These are phyloP conservation scores for Margaritifera margaritifera DNA, from an alignment of 2,888 invertebrate species.

Conservation along the genomic window DNA sequence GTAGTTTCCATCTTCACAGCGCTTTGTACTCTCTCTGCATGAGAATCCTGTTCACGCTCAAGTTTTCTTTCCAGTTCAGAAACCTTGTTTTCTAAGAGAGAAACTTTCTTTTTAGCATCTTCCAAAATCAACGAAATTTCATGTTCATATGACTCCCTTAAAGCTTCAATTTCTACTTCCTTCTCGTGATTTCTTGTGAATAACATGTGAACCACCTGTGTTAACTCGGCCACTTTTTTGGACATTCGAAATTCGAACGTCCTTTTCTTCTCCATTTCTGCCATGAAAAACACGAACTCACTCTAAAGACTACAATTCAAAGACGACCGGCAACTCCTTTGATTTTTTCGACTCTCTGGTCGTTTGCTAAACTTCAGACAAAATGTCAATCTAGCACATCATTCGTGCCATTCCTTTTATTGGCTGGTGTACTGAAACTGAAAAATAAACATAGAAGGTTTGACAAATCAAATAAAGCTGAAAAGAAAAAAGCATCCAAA, in stretches of 20 bases:
- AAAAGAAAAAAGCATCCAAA: too few species aligned
- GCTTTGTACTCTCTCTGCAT: constrained; percentile 36
- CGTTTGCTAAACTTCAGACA: too few species aligned
- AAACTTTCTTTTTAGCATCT: constrained; percentile 58
- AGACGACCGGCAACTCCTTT: too few species aligned
- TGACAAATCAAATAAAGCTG: too few species aligned
- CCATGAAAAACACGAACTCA: background rate
- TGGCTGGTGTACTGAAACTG: too few species aligned
- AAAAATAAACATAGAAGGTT: too few species aligned
- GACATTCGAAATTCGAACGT: constrained; percentile 71
- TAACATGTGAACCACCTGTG: constrained; percentile 72
- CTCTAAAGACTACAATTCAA: too few species aligned
- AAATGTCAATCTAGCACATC: too few species aligned
- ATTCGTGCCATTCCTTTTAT: too few species aligned
- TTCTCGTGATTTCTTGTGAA: constrained; percentile 71
- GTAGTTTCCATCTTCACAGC: constrained; percentile 36
- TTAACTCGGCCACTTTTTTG: constrained; percentile 71
- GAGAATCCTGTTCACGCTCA: constrained; percentile 40
- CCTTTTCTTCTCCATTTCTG: constrained; percentile 49
- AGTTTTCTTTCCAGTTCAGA: constrained; percentile 44
- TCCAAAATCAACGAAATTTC: constrained; percentile 61
- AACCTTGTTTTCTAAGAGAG: constrained; percentile 44
- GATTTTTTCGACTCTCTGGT: too few species aligned
- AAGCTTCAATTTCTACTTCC: constrained; percentile 68
- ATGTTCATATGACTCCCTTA: constrained; percentile 67